Evolutionary conservation across 2,888 invertebrate genomes (phyloP).

Genomic region (Strigamia maritima): DNA sequence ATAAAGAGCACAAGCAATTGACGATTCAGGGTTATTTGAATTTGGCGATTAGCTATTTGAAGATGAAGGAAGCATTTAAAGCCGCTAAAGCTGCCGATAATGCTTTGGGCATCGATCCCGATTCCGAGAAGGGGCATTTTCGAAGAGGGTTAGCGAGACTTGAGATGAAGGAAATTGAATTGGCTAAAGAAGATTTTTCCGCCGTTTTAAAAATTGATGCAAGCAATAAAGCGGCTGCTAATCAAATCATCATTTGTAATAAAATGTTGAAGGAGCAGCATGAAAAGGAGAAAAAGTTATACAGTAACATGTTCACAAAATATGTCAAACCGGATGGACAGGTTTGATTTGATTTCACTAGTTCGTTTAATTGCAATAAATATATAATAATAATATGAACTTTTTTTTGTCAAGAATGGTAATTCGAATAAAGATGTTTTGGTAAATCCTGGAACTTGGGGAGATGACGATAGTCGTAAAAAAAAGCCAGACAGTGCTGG

Average conservation of each 20-base stretch:
- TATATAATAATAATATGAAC: not conserved
- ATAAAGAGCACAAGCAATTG: conserved; percentile 58
- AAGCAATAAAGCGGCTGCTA: conserved; percentile 80
- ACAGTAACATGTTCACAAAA: conserved; percentile 93
- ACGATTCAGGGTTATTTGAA: conserved; percentile 73
- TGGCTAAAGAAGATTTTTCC: conserved; percentile 74
- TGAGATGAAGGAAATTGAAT: conserved; percentile 70
- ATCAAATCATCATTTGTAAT: conserved; percentile 69
- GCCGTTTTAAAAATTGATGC: conserved; percentile 74
- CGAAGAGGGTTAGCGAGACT: conserved; percentile 68
- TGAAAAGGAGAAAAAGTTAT: conserved; percentile 78
- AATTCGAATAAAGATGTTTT: conserved; percentile 59
- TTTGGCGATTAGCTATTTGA: conserved; percentile 75
- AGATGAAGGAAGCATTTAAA: conserved; percentile 66
- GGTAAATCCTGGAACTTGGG: conserved; percentile 51
- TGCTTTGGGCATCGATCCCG: conserved; percentile 69
- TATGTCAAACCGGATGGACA: conserved; percentile 57
- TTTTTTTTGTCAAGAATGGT: not conserved
- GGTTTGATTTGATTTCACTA: not conserved
- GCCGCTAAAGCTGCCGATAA: conserved; percentile 72
- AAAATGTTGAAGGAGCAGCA: conserved; percentile 70
- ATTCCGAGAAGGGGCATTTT: conserved; percentile 85
- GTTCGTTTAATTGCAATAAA: no score
- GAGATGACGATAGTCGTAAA: conserved; percentile 38
- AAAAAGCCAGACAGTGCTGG: not conserved